phyloP scores from a whole-genome alignment of 2,113 vertebrate genomes.

The Psephotus haematonotus region DNA sequence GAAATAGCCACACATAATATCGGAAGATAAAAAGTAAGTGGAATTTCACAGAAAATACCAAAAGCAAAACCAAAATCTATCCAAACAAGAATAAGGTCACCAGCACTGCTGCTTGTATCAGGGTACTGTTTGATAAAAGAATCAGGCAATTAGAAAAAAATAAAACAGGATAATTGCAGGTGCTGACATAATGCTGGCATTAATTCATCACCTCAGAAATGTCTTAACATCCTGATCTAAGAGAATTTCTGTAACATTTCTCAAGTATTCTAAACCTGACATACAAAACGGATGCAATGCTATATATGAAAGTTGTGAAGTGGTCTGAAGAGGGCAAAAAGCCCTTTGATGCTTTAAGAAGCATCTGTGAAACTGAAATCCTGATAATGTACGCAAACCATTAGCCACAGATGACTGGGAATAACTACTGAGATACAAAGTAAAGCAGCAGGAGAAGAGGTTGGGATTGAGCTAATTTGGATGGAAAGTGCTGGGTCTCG shows the following conservation, averaged over 20 bases:
- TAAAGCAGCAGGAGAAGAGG: neutral
- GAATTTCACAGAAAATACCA: constrained; percentile 4
- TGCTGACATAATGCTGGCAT: neutral
- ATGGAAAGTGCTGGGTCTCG: neutral
- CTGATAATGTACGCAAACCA: neutral
- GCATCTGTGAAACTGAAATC: neutral
- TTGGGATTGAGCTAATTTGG: neutral
- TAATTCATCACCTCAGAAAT: neutral
- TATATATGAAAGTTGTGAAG: neutral
- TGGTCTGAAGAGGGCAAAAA: neutral
- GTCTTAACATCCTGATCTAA: neutral
- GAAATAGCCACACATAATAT: constrained; percentile 24
- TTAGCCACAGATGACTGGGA: neutral
- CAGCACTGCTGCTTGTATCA: neutral
- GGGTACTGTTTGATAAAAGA: neutral
- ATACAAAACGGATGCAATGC: neutral
- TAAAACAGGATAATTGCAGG: neutral
- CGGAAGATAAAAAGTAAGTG: constrained; percentile 12
- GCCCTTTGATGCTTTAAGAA: neutral
- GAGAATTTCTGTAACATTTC: neutral
- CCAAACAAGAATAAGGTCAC: neutral
- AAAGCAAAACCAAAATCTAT: neutral
- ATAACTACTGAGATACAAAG: neutral
- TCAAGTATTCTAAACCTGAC: neutral
- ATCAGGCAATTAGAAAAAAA: neutral